Percentiles rank a stretch among this genome's conserved stretches.
Conservation (phyloP, 2,113 vertebrate species). For the Hippocampus comes region DNA sequence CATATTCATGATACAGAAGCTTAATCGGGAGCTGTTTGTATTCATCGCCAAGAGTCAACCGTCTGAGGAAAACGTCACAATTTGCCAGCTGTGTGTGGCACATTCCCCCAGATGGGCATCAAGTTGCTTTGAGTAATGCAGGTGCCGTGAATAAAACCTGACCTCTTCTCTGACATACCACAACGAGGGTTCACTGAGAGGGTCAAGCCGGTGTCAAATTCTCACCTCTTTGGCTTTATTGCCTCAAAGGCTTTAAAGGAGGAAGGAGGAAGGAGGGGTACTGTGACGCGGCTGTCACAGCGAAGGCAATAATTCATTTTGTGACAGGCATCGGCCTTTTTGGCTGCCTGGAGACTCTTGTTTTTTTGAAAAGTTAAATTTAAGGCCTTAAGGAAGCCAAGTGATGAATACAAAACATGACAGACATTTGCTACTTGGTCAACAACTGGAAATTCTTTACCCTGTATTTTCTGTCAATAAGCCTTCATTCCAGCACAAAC, state of each 20-base stretch:
- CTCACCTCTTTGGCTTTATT: slow-evolving; percentile 60
- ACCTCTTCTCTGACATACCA: slow-evolving; percentile 56
- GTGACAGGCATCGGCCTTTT: slow-evolving; percentile 25
- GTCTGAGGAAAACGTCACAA: neutral
- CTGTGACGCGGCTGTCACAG: slow-evolving; percentile 48
- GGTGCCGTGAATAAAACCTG: slow-evolving; percentile 52
- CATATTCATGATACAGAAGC: slow-evolving; percentile 34
- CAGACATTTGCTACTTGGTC: slow-evolving; percentile 1
- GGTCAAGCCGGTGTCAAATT: slow-evolving; percentile 51
- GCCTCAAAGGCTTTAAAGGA: slow-evolving; percentile 25
- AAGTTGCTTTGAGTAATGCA: slow-evolving; percentile 35
- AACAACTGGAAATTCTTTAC: neutral
- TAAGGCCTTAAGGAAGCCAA: slow-evolving; percentile 21
- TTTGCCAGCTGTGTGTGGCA: neutral
- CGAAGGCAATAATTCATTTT: slow-evolving; percentile 49
- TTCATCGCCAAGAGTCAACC: neutral
- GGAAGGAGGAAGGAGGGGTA: slow-evolving; percentile 16
- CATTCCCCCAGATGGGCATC: slow-evolving; percentile 60
- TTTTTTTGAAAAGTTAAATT: slow-evolving; percentile 34
- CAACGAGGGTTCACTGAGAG: slow-evolving; percentile 32
- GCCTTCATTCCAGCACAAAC: slow-evolving; percentile 34
- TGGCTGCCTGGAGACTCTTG: slow-evolving; percentile 32
- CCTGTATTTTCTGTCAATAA: neutral
- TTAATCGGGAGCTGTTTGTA: slow-evolving; percentile 10
- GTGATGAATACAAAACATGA: slow-evolving; percentile 33